Evolutionary conservation across 1,140 invertebrate species (phyloP).

Genomic region (Cydia strobilella): DNA sequence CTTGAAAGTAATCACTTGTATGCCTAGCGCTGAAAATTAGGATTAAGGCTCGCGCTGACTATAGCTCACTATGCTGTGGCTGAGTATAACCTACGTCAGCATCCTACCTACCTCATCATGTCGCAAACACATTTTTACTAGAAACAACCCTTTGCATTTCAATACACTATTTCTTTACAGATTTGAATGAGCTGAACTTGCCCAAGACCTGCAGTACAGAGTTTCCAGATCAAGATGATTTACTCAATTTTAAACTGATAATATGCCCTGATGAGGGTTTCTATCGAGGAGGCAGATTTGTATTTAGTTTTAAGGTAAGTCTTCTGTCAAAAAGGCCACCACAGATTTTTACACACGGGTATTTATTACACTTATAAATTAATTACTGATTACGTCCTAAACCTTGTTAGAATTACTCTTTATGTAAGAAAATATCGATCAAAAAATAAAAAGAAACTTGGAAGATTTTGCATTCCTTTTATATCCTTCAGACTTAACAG

Average conservation of each 20-base stretch:
- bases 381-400: too few relatives aligned
- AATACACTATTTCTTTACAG: conserved; percentile 82
- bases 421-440: too few relatives aligned
- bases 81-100: conserved; percentile 22
- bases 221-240: conserved; percentile 97
- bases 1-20: background rate
- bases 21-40: background rate
- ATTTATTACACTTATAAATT: too few relatives aligned
- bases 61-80: background rate
- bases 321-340: background rate
- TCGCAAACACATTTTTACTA: background rate
- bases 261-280: conserved; percentile 99
- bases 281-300: conserved; percentile 95
- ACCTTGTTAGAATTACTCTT: too few relatives aligned
- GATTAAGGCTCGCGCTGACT: background rate
- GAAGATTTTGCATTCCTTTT: too few relatives aligned
- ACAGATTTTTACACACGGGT: too few relatives aligned
- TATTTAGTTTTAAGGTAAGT: conserved; percentile 95
- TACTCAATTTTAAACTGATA: conserved; percentile 97
- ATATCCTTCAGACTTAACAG: too few relatives aligned
- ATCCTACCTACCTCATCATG: background rate
- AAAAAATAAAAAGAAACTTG: too few relatives aligned
- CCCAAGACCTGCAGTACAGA: conserved; percentile 98
- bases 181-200: conserved; percentile 98
- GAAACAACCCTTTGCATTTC: background rate